phyloP scores from a whole-genome alignment of 2,113 vertebrate genomes.

The Amblyornis subalaris region DNA sequence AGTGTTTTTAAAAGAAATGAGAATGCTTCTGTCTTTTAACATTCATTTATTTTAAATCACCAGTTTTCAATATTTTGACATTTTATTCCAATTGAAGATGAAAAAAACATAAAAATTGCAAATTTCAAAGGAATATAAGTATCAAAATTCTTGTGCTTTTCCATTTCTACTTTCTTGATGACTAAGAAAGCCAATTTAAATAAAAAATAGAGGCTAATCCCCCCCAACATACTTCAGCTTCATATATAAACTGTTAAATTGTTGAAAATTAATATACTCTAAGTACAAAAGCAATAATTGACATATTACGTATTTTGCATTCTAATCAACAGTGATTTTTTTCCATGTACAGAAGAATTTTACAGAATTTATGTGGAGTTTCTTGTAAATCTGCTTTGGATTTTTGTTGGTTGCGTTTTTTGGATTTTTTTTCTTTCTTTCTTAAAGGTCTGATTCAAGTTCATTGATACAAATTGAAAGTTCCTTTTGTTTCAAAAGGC shows the following conservation, averaged over 20 bases:
- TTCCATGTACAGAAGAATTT: background rate
- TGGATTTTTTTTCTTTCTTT: background rate
- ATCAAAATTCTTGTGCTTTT: background rate
- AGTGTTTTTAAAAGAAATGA: background rate
- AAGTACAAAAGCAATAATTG: background rate
- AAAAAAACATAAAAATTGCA: background rate
- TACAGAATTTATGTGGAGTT: background rate
- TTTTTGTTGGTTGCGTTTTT: accelerated
- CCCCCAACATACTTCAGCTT: accelerated
- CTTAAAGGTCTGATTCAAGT: background rate
- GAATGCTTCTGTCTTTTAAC: background rate
- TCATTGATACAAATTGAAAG: background rate
- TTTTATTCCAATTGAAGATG: background rate
- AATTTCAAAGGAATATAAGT: background rate
- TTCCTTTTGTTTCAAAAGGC: background rate
- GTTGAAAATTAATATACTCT: background rate
- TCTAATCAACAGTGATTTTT: background rate
- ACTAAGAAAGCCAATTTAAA: background rate
- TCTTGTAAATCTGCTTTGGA: background rate
- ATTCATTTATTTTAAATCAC: background rate
- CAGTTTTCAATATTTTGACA: background rate
- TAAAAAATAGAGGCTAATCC: background rate
- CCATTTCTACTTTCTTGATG: background rate
- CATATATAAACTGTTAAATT: background rate
- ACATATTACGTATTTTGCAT: background rate